Base-by-base conservation (phyloP, 2,888 invertebrate genomes). In the Siphonodentalium dalli region DNA sequence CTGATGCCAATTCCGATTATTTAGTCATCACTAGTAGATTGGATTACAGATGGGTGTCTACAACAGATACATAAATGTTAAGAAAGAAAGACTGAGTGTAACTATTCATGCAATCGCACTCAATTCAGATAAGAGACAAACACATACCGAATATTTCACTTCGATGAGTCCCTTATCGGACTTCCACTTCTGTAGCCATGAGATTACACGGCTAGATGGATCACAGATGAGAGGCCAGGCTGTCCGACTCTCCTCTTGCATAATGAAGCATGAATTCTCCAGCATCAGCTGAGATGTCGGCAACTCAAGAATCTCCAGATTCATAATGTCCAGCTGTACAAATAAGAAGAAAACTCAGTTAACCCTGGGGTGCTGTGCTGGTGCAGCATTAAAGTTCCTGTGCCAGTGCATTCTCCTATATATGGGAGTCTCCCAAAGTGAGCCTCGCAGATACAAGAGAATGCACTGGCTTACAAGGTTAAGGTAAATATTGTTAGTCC, bases 141-240 rank as follows among this genome's bases (percentile, higher is more conserved):
- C 29, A 68, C 78, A 69, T 62, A 80, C 79, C 48, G 72, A 68
- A 56, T 80, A 78, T 58, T 72, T 72, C 55, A 79, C 77, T 43
- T 69, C 68, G 15, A 77, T 71, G 1, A 79, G 66, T 3, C 67
- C 66, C 45, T 72, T 72, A 42, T 68, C 62, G 29, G 67, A 57
- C 54, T 68, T 66, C 50, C 71, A 76, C 18, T 43, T 41, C 21
- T 65, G 60, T n/a, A 80, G 58, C 80, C 80, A 81, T 35, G 72
- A 69, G 27, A 80, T 67, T 34, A 73, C 74, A 15, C 72, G 61
- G 29, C 74, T 71, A 24, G 78, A 77, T 11, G 79, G 76, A 59
- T 81, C 81, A 70, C 78, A 80, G 43, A 81, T 62, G 5, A 81
- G 68, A 13, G 80, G 81, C 81, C 81, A 81, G 26, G 78, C 77